Percentiles rank a stretch among this genome's conserved stretches.
phyloP scores from a whole-genome alignment of 2,797 vertebrate species.

The Megalops cyprinoides region DNA sequence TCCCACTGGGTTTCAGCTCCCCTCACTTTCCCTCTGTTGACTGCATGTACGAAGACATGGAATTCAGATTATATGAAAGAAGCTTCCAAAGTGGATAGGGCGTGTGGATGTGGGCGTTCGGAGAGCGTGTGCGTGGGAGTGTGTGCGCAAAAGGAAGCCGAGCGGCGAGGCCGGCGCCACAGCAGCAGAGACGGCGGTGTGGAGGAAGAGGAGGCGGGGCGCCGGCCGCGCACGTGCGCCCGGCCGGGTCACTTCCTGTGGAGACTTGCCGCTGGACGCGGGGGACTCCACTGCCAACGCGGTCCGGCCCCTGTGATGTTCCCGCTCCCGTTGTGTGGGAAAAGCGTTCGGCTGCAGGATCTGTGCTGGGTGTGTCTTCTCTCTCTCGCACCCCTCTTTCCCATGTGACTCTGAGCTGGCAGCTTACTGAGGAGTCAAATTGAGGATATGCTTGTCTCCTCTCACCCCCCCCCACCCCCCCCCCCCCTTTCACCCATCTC shows the following conservation, averaged over 20 bases:
- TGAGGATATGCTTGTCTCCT: conserved; percentile 20
- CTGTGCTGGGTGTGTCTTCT: not conserved
- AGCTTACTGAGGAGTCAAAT: not conserved
- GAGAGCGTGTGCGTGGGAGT: too few relatives aligned
- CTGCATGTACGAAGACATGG: not conserved
- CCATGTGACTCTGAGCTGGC: not conserved
- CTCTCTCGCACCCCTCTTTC: not conserved
- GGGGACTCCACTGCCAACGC: not conserved
- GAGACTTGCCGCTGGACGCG: too few relatives aligned
- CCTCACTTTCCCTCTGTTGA: not conserved
- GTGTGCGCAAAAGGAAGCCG: too few relatives aligned
- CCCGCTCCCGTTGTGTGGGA: not conserved
- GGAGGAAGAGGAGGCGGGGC: not conserved
- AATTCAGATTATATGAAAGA: too few relatives aligned
- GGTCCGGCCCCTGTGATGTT: not conserved
- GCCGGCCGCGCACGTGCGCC: not conserved
- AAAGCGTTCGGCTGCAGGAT: not conserved
- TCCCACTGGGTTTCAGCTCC: not conserved
- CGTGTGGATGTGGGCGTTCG: too few relatives aligned
- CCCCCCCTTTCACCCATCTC: not conserved
- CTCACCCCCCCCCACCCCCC: conserved; percentile 21
- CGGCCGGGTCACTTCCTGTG: not conserved
- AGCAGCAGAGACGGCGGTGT: not conserved
- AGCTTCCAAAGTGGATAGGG: too few relatives aligned
- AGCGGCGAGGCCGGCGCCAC: too few relatives aligned